Conservation (phyloP, 2,113 vertebrate species). For the Equus przewalskii region DNA sequence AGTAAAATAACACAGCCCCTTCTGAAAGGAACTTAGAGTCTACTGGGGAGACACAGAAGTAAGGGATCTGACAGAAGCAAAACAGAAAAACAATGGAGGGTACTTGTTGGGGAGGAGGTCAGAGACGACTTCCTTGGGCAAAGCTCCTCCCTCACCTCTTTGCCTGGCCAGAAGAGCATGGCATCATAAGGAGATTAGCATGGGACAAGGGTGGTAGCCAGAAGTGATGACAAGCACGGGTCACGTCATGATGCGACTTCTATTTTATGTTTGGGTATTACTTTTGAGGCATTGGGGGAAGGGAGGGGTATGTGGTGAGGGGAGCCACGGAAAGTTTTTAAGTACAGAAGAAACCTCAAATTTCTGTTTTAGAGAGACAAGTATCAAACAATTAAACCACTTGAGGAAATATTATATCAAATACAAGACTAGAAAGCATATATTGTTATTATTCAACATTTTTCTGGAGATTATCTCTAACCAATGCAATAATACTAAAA, state of each 20-base stretch:
- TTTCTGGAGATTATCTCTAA: not conserved
- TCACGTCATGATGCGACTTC: not conserved
- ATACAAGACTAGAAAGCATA: not conserved
- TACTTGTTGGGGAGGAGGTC: not conserved
- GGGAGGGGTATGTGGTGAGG: not conserved
- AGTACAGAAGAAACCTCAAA: not conserved
- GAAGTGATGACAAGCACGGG: not conserved
- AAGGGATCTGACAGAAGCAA: not conserved
- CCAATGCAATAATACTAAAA: not conserved
- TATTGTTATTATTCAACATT: not conserved
- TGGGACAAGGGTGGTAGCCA: not conserved
- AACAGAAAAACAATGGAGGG: not conserved
- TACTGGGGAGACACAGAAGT: not conserved
- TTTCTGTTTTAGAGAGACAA: slow-evolving; percentile 26
- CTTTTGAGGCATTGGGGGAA: not conserved
- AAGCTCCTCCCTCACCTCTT: not conserved
- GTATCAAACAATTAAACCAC: not conserved
- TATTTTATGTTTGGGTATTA: not conserved
- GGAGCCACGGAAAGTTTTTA: not conserved
- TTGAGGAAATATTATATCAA: not conserved
- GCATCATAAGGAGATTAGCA: not conserved
- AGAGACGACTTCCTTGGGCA: not conserved
- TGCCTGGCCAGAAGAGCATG: not conserved
- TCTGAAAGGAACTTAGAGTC: not conserved
- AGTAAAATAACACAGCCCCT: not conserved